These are phyloP conservation scores for Apteryx mantelli DNA, from an alignment of 2,113 vertebrate genomes.

Conservation along the genomic window DNA sequence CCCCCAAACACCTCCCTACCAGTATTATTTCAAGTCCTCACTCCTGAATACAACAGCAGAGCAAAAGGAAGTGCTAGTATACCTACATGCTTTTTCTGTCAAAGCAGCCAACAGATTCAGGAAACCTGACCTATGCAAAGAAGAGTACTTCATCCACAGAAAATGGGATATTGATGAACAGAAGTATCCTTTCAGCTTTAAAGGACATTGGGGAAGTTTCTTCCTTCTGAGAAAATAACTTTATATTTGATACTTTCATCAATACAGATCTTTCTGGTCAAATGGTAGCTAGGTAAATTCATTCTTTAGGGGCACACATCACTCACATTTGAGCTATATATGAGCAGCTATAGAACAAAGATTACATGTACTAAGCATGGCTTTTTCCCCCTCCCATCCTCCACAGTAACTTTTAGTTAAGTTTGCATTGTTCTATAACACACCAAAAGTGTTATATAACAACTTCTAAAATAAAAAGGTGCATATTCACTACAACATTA, in stretches of 20 bases:
- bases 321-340: not conserved
- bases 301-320: not conserved
- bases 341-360: not conserved
- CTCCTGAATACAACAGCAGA: not conserved
- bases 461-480: not conserved
- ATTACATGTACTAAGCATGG: accelerated
- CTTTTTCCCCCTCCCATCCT: not conserved
- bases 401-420: not conserved
- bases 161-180: not conserved
- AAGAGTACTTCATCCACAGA: not conserved
- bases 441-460: not conserved
- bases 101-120: not conserved
- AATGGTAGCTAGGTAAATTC: not conserved
- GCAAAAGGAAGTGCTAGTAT: not conserved
- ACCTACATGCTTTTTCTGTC: not conserved
- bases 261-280: not conserved
- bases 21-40: not conserved
- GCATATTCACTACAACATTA: not conserved
- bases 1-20: not conserved
- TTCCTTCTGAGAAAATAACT: not conserved
- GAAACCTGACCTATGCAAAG: not conserved
- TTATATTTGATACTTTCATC: not conserved
- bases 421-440: not conserved
- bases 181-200: not conserved
- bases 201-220: not conserved